Conservation (phyloP, 2,113 vertebrate genomes). For the Brachypodius melanocephalos region DNA sequence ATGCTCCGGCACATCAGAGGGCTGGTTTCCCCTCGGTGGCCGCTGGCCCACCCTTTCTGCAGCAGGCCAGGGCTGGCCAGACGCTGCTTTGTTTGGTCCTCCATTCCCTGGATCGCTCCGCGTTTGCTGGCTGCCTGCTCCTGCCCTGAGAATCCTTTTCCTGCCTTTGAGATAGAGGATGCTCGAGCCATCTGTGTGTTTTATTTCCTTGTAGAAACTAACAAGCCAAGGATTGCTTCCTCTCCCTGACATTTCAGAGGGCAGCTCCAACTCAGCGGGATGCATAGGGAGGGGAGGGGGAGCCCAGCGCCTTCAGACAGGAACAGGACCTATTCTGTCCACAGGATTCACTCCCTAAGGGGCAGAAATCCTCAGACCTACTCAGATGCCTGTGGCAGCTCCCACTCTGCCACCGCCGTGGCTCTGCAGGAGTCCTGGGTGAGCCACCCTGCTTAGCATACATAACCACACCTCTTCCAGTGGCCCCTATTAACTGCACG, state of each 20-base stretch:
- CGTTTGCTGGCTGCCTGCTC: slow-evolving; percentile 33
- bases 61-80: background rate
- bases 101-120: background rate
- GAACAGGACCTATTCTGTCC: background rate
- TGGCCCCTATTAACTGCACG: slow-evolving; percentile 14
- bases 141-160: slow-evolving; percentile 62
- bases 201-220: slow-evolving; percentile 62
- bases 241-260: slow-evolving; percentile 41
- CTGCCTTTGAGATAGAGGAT: slow-evolving; percentile 68
- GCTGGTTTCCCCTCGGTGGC: slow-evolving; percentile 19
- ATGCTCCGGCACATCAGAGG: slow-evolving; percentile 49
- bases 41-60: slow-evolving; percentile 16
- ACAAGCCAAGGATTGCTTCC: slow-evolving; percentile 62
- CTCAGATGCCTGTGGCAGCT: background rate
- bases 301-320: background rate
- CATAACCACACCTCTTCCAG: slow-evolving; percentile 2
- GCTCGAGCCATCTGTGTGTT: slow-evolving; percentile 55
- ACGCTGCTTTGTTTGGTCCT: slow-evolving; percentile 15
- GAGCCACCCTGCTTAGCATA: background rate
- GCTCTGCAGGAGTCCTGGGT: background rate
- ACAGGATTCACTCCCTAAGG: background rate
- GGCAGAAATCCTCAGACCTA: background rate
- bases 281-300: background rate
- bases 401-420: accelerated
- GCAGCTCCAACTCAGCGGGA: background rate